Base-by-base conservation (phyloP, 2,888 invertebrate genomes). In the Orgyia antiqua region DNA sequence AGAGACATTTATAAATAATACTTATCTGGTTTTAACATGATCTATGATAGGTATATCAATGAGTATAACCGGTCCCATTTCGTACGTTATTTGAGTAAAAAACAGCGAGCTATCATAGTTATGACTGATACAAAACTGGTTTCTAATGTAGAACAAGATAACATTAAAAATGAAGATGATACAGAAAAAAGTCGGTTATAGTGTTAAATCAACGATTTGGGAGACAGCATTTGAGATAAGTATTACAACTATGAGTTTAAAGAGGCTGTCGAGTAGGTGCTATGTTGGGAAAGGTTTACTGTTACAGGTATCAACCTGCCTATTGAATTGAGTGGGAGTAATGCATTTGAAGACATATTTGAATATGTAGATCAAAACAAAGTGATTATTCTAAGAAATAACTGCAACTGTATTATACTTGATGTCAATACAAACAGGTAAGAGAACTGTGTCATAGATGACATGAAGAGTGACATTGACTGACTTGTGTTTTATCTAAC, bases 171-270 rank as follows among this genome's bases (percentile, higher is more conserved):
- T 55, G 55, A 51, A 47, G 58, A 59, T 57, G 66, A 54, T 63
- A 58, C 49, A 51, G 48, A 57, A 62, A 53, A 59, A 70, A 66
- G 61, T 67, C 58, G 64, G 71, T 68, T 63, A 63, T 39, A 58
- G 51, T 58, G 59, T 48, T 56, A 56, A 51, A 43, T 35, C 40
- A 42, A 51, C 39, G 35, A 41, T 54, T 45, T 39, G 36, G 43
- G 39, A 39, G 52, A 47, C 42, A 42, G 33, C 24, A 15, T 10
- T 23, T 30, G 27, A 41, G 30, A 47, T 39, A 51, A 41, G 40
- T 54, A 43, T 43, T 48, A 51, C 49, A 46, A 39, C 34, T n/a
- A 30, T 37, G 17, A 8, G 35, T 36, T 37, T 17, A 31, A 45
- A 36, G 47, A 33, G 37, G 32, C 31, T 28, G 15, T 42, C 35